phyloP scores from a whole-genome alignment of 2,113 vertebrate genomes.

The Heptranchias perlo region DNA sequence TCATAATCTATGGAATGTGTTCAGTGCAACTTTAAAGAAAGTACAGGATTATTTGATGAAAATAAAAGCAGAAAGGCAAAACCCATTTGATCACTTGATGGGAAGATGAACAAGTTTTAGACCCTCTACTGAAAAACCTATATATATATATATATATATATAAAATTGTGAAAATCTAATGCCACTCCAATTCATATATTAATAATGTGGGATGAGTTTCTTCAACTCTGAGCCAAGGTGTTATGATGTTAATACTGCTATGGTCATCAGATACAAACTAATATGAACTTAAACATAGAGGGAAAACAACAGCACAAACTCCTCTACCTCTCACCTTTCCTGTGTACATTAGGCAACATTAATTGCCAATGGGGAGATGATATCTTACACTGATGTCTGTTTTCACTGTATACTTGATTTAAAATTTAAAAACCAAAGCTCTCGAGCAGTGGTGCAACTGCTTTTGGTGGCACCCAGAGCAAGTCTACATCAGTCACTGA shows the following conservation, averaged over 20 bases:
- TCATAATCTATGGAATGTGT: neutral
- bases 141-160: no score
- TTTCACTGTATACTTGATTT: neutral
- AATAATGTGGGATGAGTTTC: neutral
- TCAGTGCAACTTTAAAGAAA: neutral
- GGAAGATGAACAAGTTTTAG: neutral
- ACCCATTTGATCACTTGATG: neutral
- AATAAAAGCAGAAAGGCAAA: neutral
- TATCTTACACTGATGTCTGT: neutral
- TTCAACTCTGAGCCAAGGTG: neutral
- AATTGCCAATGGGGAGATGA: neutral
- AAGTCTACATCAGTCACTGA: neutral
- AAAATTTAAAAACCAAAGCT: neutral
- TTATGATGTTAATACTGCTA: neutral
- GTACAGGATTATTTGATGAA: neutral
- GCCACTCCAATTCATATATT: neutral
- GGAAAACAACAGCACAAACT: neutral
- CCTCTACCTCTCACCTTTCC: neutral
- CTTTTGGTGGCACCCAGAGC: neutral
- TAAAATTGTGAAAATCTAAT: neutral
- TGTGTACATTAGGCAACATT: neutral
- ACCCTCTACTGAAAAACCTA: neutral
- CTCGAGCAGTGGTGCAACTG: neutral
- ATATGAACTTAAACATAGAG: neutral
- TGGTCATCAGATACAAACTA: neutral